A percentile compares a stretch with the other conserved stretches of the same genome.
Conservation (phyloP, 1,140 invertebrate species). For the Brachionus manjavacas region DNA sequence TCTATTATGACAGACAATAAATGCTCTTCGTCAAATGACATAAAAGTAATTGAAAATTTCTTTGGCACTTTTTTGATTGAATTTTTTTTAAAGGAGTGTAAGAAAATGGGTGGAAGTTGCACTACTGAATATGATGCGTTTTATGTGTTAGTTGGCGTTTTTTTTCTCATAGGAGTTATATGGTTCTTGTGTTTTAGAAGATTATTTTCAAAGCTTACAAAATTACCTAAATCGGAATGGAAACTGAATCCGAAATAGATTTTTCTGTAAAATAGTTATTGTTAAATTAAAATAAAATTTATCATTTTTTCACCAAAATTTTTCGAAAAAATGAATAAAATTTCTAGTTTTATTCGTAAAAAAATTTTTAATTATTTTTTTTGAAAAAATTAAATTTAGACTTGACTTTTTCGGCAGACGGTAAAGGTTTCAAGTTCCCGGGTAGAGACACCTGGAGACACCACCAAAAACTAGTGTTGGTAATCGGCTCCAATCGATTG, state of each 20-base stretch:
- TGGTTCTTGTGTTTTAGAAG: conserved; percentile 61
- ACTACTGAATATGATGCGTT: conserved; percentile 75
- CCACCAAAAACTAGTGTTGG: too few relatives aligned
- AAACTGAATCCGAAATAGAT: neutral
- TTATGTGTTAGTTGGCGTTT: conserved; percentile 77
- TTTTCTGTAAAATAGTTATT: neutral
- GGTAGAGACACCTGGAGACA: too few relatives aligned
- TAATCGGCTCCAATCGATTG: too few relatives aligned
- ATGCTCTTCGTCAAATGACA: neutral
- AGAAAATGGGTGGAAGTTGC: conserved; percentile 66
- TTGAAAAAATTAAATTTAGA: too few relatives aligned
- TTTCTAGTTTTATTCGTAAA: too few relatives aligned
- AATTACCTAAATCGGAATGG: conserved; percentile 23
- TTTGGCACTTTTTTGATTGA: neutral
- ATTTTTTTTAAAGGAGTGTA: conserved; percentile 60
- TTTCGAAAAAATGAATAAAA: too few relatives aligned
- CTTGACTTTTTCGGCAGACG: too few relatives aligned
- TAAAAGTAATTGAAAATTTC: neutral
- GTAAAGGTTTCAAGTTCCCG: too few relatives aligned
- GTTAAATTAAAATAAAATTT: too few relatives aligned
- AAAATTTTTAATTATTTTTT: too few relatives aligned
- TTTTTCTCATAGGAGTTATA: conserved; percentile 72
- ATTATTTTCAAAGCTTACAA: neutral
- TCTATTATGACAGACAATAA: neutral
- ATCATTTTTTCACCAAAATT: too few relatives aligned